Evolutionary conservation across 1,140 invertebrate genomes (phyloP), one percentile per base, ranked within the genome.

Genomic region (Adelges cooleyi): DNA sequence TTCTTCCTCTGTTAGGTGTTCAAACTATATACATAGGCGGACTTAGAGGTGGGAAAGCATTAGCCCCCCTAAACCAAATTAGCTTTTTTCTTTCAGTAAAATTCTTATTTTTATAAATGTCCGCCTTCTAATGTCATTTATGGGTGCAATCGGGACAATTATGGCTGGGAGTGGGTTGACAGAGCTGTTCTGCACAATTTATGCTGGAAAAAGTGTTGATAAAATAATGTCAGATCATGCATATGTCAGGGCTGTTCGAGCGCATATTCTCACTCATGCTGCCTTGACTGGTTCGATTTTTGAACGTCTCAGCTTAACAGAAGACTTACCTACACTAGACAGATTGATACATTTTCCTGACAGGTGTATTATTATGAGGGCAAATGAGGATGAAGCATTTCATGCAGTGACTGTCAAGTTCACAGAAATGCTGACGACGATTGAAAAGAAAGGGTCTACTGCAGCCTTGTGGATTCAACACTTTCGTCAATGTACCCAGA

Each of bases 401-500:
- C n/a, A n/a, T n/a, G n/a, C n/a, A n/a, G n/a, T n/a, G n/a, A n/a
- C n/a, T n/a, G n/a, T n/a, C n/a, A n/a, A n/a, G n/a, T n/a, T n/a
- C n/a, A n/a, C n/a, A n/a, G 25, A 23, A 52, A 51, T 40, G 20
- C 38, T 62, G 20, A 38, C 15, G 3, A 42, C 11, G 29, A 44
- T 71, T 20, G 70, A 73, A 73, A 70, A 66, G 66, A 67, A 50
- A 66, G 73, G 73, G 66, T 71, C 68, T 11, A 77, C 75, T 40
- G 71, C 75, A 67, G 65, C 74, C 50, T 69, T 77, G 25, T 77
- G 75, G 76, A 59, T 74, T 20, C 74, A 77, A 71, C 77, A 77
- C 67, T 74, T 78, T 65, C 50, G 75, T 62, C 74, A 75, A 73
- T 66, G 75, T 27, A 66, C 71, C 53, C 68, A 77, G 67, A 65